Percentiles rank a stretch among this genome's conserved stretches.
Evolutionary conservation across 2,797 vertebrate species (phyloP).

Genomic region (Chaetophractus vellerosus): DNA sequence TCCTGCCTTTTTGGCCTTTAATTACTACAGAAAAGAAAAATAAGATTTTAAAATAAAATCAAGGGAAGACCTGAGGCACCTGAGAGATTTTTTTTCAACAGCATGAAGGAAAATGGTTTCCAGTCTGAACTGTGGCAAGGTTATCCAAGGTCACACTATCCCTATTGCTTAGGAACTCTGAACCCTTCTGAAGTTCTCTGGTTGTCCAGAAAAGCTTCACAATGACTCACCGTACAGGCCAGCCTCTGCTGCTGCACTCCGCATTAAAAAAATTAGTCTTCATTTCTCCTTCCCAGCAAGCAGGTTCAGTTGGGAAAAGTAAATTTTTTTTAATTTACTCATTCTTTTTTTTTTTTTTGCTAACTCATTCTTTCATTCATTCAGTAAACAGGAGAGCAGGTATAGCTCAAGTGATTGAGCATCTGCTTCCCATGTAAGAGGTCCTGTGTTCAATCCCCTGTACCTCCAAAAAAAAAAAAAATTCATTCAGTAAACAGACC

Average conservation of each 20-base stretch:
- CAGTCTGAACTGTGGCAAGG: background rate
- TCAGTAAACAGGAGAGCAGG: too few relatives aligned
- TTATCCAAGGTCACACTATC: background rate
- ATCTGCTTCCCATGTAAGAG: too few relatives aligned
- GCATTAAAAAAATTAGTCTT: background rate
- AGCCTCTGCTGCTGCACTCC: background rate
- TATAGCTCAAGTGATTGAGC: too few relatives aligned
- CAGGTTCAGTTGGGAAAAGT: background rate
- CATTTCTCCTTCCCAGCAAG: slow-evolving; percentile 17
- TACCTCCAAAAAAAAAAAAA: too few relatives aligned
- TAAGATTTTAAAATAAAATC: slow-evolving; percentile 20
- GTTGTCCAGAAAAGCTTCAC: background rate
- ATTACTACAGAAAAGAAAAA: slow-evolving; percentile 30
- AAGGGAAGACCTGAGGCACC: background rate
- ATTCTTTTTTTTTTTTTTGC: background rate
- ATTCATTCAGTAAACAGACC: too few relatives aligned
- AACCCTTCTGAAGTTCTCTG: background rate
- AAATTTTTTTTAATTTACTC: background rate
- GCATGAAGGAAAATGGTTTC: background rate
- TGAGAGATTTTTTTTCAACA: background rate
- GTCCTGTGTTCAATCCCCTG: too few relatives aligned
- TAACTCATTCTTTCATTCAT: background rate
- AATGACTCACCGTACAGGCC: background rate
- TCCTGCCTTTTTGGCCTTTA: background rate
- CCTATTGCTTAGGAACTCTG: background rate